A percentile compares a stretch with the other conserved stretches of the same genome.
Evolutionary conservation across 2,888 invertebrate species (phyloP).

Genomic region (Euzophera pinguis): DNA sequence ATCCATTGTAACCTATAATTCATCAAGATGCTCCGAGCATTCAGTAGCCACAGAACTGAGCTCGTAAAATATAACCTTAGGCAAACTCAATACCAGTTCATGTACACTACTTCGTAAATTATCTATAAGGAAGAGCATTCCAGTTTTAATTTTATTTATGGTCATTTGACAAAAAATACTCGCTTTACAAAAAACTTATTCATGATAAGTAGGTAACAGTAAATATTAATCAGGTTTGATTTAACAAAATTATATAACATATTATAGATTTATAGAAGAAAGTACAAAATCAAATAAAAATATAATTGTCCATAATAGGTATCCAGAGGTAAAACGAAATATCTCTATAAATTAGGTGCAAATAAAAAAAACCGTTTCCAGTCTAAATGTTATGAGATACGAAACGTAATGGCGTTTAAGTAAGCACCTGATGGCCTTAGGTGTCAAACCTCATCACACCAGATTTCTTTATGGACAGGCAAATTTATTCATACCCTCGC

Average conservation of each 20-base stretch:
- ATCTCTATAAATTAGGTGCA: too few relatives aligned
- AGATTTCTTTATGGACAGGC: constrained; percentile 58
- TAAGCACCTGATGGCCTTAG: constrained; percentile 53
- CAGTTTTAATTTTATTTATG: background rate
- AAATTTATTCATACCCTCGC: constrained; percentile 75
- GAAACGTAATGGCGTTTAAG: background rate
- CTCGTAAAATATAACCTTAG: constrained; percentile 10
- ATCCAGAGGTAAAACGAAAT: too few relatives aligned
- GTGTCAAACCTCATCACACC: constrained; percentile 67
- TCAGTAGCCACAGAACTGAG: constrained; percentile 3
- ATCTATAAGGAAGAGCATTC: background rate
- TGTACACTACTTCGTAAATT: background rate
- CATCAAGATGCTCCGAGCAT: constrained; percentile 6
- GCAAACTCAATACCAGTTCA: background rate
- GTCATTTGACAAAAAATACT: too few relatives aligned
- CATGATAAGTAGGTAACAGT: too few relatives aligned
- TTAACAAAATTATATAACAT: too few relatives aligned
- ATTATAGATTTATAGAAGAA: too few relatives aligned
- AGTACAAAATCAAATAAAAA: too few relatives aligned
- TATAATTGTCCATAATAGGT: too few relatives aligned
- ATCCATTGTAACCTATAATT: constrained; percentile 9
- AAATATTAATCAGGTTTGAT: too few relatives aligned
- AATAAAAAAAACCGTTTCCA: too few relatives aligned
- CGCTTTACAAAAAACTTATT: too few relatives aligned
- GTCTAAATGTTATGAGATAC: background rate